Evolutionary conservation across 2,888 invertebrate genomes (phyloP).

Genomic region (Caenorhabditis sp.): DNA sequence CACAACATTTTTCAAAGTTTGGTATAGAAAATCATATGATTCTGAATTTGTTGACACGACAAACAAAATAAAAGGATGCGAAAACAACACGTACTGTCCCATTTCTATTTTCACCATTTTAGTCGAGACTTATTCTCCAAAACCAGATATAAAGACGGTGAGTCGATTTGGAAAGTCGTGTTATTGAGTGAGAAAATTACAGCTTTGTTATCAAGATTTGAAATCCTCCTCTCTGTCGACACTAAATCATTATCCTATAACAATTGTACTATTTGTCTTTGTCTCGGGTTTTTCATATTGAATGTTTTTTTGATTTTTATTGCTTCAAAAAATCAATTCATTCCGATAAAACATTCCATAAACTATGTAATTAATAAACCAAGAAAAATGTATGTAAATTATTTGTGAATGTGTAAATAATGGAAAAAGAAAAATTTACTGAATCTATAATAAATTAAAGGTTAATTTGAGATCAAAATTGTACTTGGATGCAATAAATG

Average conservation of each 20-base stretch:
- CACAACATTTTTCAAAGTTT: neutral
- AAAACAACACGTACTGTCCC: neutral
- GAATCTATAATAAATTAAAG: neutral
- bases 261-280: neutral
- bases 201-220: neutral
- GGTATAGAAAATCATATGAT: neutral
- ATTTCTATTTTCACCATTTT: neutral
- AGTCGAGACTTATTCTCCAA: neutral
- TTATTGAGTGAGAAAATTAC: too few species aligned
- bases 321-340: too few species aligned
- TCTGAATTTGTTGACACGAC: neutral
- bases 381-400: neutral
- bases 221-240: neutral
- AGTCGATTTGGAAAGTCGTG: too few species aligned
- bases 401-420: neutral
- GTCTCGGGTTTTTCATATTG: neutral
- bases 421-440: too few species aligned
- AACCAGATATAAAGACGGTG: neutral
- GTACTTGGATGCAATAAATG: neutral
- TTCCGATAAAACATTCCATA: neutral
- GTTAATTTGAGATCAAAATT: neutral
- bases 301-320: too few species aligned
- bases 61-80: neutral
- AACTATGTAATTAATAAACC: neutral
- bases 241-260: neutral